These are phyloP conservation scores for Philereme vetulata DNA, from an alignment of 2,888 invertebrate species.

Conservation along the genomic window DNA sequence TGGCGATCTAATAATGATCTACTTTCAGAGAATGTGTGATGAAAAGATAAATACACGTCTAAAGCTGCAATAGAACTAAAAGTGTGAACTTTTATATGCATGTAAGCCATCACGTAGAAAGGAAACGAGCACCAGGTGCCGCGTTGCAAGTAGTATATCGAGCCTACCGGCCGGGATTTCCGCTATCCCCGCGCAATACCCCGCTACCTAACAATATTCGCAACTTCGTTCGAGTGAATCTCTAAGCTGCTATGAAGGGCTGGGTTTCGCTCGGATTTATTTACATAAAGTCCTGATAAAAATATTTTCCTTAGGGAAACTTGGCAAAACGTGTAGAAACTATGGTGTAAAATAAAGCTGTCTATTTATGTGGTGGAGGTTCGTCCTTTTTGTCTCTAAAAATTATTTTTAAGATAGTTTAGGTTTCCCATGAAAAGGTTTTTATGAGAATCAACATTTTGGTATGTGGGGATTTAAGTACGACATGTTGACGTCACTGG, in stretches of 20 bases:
- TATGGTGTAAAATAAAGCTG: slow-evolving; percentile 22
- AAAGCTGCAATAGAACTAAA: neutral
- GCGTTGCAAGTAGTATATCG: slow-evolving; percentile 21
- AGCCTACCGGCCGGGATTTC: slow-evolving; percentile 33
- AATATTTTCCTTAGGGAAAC: slow-evolving; percentile 34
- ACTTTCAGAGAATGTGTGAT: too few species aligned
- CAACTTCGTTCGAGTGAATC: slow-evolving; percentile 32
- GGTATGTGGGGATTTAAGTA: slow-evolving; percentile 19
- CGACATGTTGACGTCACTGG: slow-evolving; percentile 27
- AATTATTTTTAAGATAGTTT: slow-evolving; percentile 19
- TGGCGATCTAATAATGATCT: too few species aligned
- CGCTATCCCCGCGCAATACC: slow-evolving; percentile 23
- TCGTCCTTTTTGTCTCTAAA: slow-evolving; percentile 12
- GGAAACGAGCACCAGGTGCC: slow-evolving; percentile 16
- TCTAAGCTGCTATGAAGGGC: slow-evolving; percentile 28
- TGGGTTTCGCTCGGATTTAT: slow-evolving; percentile 32
- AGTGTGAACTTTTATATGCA: slow-evolving; percentile 11
- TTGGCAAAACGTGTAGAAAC: slow-evolving; percentile 29
- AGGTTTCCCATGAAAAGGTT: slow-evolving; percentile 9
- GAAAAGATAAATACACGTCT: neutral
- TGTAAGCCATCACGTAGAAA: slow-evolving; percentile 19
- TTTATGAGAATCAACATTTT: slow-evolving; percentile 9
- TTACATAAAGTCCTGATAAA: slow-evolving; percentile 32
- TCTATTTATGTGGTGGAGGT: slow-evolving; percentile 22
- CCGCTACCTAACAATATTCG: slow-evolving; percentile 35